Evolutionary conservation across 2,888 invertebrate species (phyloP).

Genomic region (Aradus depressus): DNA sequence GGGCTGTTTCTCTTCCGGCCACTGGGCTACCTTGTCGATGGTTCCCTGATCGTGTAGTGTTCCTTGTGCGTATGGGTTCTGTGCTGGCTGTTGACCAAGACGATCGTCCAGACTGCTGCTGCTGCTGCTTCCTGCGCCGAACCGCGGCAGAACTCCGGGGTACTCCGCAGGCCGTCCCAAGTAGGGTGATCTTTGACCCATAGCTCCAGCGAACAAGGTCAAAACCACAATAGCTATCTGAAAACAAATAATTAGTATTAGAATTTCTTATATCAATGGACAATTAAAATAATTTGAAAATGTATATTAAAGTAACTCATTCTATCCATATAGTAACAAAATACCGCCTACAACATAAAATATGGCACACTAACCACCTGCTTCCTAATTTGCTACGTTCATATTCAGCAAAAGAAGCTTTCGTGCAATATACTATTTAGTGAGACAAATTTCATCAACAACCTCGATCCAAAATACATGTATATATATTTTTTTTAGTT

Average conservation of each 20-base stretch:
- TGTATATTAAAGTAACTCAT: no score
- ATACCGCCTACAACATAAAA: no score
- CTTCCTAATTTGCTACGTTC: no score
- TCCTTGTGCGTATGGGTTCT: neutral
- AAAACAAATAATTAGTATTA: neutral
- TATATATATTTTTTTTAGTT: no score
- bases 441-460: no score
- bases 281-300: no score
- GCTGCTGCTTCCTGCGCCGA: neutral
- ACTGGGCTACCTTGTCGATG: conserved; percentile 3
- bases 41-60: conserved; percentile 12
- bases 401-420: no score
- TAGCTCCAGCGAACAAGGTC: neutral
- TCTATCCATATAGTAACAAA: no score
- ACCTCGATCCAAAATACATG: no score
- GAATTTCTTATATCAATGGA: no score
- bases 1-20: conserved; percentile 12
- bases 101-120: neutral
- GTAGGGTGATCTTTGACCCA: conserved; percentile 11
- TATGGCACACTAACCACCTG: no score
- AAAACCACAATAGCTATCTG: neutral
- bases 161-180: neutral
- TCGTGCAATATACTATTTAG: no score
- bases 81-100: neutral
- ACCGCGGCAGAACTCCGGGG: conserved; percentile 5